Evolutionary conservation across 2,113 vertebrate species (phyloP).

Genomic region (Indri indri): DNA sequence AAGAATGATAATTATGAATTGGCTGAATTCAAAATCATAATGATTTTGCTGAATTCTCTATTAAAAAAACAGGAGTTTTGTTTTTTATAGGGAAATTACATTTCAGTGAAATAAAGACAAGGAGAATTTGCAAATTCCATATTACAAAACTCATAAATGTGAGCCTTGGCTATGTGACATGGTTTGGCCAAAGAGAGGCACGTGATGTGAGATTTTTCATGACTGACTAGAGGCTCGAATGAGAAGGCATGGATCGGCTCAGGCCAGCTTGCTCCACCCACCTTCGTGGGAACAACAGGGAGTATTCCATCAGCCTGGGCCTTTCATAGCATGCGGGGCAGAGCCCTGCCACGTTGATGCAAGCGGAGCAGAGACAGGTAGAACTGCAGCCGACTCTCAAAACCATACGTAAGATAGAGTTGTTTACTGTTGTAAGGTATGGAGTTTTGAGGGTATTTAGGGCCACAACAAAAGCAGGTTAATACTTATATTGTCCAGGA

Average conservation of each 20-base stretch:
- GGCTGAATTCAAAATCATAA: not conserved
- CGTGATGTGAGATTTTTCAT: not conserved
- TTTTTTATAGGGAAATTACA: not conserved
- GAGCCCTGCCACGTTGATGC: not conserved
- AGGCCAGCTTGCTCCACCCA: accelerated
- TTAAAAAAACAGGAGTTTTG: not conserved
- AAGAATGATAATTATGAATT: not conserved
- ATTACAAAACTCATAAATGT: not conserved
- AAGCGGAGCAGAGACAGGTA: not conserved
- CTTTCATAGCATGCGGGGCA: not conserved
- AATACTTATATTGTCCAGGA: not conserved
- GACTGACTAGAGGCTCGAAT: not conserved
- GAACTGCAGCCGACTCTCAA: not conserved
- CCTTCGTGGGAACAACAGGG: not conserved
- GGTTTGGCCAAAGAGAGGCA: not conserved
- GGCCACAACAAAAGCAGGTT: not conserved
- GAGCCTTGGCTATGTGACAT: not conserved
- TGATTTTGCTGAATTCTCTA: not conserved
- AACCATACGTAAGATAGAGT: not conserved
- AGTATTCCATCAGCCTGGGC: too few relatives aligned
- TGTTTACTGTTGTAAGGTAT: not conserved
- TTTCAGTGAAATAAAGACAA: not conserved
- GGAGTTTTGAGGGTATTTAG: not conserved
- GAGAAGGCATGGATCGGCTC: not conserved
- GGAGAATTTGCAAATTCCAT: not conserved